phyloP scores from a whole-genome alignment of 2,888 invertebrate genomes.

The Iphiclides podalirius region DNA sequence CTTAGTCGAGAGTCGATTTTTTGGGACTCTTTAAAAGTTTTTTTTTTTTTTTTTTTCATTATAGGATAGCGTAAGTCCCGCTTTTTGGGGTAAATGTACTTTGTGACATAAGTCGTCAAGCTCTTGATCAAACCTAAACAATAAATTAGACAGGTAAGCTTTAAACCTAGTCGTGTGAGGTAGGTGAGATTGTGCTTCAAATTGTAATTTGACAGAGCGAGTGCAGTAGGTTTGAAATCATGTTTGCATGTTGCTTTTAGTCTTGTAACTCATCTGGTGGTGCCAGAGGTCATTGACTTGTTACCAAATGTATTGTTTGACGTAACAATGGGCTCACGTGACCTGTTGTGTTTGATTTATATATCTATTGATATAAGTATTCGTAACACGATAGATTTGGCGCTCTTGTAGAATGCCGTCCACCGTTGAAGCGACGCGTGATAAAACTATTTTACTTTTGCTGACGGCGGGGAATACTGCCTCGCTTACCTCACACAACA shows the following conservation, averaged over 20 bases:
- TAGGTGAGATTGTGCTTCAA: constrained; percentile 28
- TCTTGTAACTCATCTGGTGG: too few species aligned
- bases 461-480: background rate
- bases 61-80: constrained; percentile 30
- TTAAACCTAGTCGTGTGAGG: constrained; percentile 34
- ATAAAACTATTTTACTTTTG: constrained; percentile 26
- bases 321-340: background rate
- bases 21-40: constrained; percentile 25
- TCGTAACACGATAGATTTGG: constrained; percentile 48
- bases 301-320: constrained; percentile 15
- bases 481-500: constrained; percentile 48
- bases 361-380: constrained; percentile 65
- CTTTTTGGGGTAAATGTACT: constrained; percentile 39
- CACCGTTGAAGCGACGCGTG: constrained; percentile 2
- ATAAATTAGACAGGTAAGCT: constrained; percentile 36
- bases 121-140: constrained; percentile 33
- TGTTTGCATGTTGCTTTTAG: too few species aligned
- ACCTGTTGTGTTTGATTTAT: constrained; percentile 60
- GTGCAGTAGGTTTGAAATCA: too few species aligned
- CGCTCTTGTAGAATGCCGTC: constrained; percentile 8
- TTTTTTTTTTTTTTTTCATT: constrained; percentile 33
- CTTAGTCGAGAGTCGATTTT: constrained; percentile 35
- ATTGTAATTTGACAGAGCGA: too few species aligned
- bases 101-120: constrained; percentile 40
- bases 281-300: background rate